phyloP scores from a whole-genome alignment of 2,888 invertebrate genomes.

The Helobdella robusta region DNA sequence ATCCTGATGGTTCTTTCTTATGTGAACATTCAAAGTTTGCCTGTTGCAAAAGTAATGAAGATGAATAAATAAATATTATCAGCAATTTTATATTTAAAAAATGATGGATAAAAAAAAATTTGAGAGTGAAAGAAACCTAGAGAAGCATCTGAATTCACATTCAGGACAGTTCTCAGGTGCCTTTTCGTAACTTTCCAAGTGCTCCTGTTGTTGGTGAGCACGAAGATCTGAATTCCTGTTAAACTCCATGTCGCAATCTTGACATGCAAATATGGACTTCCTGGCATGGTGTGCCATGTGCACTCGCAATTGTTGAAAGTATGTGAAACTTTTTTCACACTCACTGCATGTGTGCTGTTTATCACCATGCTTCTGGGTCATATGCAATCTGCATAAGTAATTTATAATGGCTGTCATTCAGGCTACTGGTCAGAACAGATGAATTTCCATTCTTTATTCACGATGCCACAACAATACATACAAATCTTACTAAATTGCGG shows the following conservation, averaged over 20 bases:
- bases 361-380: constrained; percentile 29
- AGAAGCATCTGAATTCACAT: constrained; percentile 24
- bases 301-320: constrained; percentile 31
- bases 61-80: not conserved
- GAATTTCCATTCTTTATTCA: not conserved
- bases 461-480: not conserved
- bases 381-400: constrained; percentile 27
- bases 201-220: constrained; percentile 27
- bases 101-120: no score
- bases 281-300: constrained; percentile 35
- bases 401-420: no score
- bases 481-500: no score
- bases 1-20: constrained; percentile 28
- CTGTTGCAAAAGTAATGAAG: not conserved
- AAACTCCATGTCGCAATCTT: constrained; percentile 31
- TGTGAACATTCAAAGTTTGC: constrained; percentile 25
- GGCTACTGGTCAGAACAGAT: not conserved
- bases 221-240: constrained; percentile 28
- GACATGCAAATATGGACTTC: constrained; percentile 28
- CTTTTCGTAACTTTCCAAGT: constrained; percentile 16
- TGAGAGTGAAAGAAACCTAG: no score
- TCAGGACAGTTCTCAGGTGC: constrained; percentile 21
- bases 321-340: constrained; percentile 31
- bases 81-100: no score
- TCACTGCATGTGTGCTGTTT: constrained; percentile 33